Conservation (phyloP, 2,888 invertebrate genomes). For the Dynastes grantii region DNA sequence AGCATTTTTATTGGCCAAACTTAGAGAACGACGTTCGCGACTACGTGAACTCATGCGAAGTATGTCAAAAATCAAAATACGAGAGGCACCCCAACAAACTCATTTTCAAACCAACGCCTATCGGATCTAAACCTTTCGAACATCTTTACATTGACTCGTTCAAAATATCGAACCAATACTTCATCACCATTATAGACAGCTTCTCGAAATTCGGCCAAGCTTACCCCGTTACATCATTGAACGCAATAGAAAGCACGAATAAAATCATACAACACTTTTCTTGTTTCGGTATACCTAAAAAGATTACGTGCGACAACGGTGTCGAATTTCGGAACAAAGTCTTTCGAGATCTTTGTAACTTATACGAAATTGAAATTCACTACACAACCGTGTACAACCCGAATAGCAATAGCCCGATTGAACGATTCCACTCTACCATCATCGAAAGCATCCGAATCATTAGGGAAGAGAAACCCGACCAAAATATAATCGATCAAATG, state of each 20-base stretch:
- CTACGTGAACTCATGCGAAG: conserved; percentile 47
- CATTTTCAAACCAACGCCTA: conserved; percentile 46
- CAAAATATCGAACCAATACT: conserved; percentile 47
- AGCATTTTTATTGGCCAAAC: conserved; percentile 47
- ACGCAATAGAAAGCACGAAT: conserved; percentile 51
- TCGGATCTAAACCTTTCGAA: conserved; percentile 44
- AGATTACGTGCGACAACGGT: conserved; percentile 56
- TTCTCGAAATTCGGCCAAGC: conserved; percentile 56
- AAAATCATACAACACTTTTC: conserved; percentile 54
- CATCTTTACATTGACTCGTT: conserved; percentile 47
- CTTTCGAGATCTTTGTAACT: conserved; percentile 53
- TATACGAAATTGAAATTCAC: conserved; percentile 49
- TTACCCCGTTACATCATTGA: conserved; percentile 47
- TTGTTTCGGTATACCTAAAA: conserved; percentile 52
- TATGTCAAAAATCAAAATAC: conserved; percentile 50
- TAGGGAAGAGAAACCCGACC: conserved; percentile 43
- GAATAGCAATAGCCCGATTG: conserved; percentile 54
- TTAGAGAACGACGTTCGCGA: conserved; percentile 35
- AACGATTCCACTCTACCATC: conserved; percentile 55
- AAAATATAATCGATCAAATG: conserved; percentile 30
- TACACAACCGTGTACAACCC: conserved; percentile 53
- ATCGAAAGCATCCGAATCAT: conserved; percentile 51
- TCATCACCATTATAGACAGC: conserved; percentile 55
- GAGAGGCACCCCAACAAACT: conserved; percentile 48
- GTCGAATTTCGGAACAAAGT: conserved; percentile 54